Evolutionary conservation across 2,113 vertebrate species (phyloP).

Genomic region (Elaphurus davidianus): DNA sequence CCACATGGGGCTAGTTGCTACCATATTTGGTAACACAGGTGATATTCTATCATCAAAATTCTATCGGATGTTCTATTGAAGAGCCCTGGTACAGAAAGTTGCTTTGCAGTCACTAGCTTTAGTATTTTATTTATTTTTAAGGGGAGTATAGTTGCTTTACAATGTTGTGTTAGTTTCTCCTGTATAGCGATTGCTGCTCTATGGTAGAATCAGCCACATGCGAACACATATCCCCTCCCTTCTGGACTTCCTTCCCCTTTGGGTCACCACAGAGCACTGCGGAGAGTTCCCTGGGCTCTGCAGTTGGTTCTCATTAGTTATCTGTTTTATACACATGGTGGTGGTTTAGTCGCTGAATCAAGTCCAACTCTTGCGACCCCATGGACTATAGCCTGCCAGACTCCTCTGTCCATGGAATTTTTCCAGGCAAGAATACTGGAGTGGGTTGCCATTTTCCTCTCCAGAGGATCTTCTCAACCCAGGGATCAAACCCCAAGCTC

Average conservation of each 20-base stretch:
- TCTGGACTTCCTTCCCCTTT: neutral
- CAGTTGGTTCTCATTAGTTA: neutral
- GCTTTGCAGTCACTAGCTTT: neutral
- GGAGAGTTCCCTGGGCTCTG: neutral
- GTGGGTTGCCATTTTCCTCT: neutral
- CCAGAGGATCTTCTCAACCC: neutral
- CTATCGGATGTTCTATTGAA: neutral
- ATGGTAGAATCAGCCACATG: neutral
- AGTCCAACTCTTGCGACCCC: neutral
- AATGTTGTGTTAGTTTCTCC: neutral
- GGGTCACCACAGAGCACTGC: neutral
- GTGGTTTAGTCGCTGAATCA: neutral
- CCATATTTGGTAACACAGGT: neutral
- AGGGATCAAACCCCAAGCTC: neutral
- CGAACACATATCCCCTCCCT: neutral
- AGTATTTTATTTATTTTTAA: neutral
- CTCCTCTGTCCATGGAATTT: neutral
- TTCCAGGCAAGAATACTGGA: neutral
- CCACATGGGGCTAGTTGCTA: neutral
- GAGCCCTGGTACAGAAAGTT: neutral
- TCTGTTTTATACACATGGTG: neutral
- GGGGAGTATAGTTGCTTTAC: neutral
- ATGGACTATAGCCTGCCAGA: neutral
- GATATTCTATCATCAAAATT: neutral
- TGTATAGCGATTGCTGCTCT: neutral